A percentile compares a stretch with the other conserved stretches of the same genome.
Evolutionary conservation across 2,113 vertebrate species (phyloP).

Genomic region (Coturnix japonica): DNA sequence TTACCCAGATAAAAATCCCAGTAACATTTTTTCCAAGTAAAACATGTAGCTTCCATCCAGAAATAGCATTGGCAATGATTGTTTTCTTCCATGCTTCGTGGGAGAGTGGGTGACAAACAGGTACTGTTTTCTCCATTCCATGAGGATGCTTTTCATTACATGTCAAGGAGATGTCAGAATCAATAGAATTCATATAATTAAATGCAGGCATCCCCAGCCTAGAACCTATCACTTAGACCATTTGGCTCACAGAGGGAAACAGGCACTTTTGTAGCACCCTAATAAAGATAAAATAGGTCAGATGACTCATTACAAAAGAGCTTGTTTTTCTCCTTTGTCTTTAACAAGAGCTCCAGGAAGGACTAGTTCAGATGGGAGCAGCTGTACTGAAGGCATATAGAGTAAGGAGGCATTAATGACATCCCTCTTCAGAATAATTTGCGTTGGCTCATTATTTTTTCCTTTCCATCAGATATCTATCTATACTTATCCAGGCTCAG

Average conservation of each 20-base stretch:
- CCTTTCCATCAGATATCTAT: background rate
- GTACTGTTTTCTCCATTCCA: background rate
- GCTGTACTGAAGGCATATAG: background rate
- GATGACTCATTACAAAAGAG: background rate
- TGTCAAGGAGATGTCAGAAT: background rate
- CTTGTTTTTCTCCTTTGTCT: background rate
- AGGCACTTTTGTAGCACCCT: background rate
- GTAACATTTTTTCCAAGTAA: background rate
- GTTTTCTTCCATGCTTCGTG: background rate
- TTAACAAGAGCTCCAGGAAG: background rate
- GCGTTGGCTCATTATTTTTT: background rate
- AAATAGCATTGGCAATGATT: background rate
- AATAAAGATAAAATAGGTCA: background rate
- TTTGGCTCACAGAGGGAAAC: background rate
- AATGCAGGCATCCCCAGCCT: background rate
- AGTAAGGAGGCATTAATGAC: background rate
- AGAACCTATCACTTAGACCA: background rate
- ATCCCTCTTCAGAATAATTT: background rate
- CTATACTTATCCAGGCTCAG: background rate
- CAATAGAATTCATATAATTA: background rate
- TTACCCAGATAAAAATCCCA: background rate
- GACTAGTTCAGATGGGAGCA: background rate
- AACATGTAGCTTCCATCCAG: background rate
- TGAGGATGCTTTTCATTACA: background rate
- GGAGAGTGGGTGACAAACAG: conserved; percentile 12